Evolutionary conservation across 1,140 invertebrate genomes (phyloP).

Genomic region (Teleopsis dalmanni): DNA sequence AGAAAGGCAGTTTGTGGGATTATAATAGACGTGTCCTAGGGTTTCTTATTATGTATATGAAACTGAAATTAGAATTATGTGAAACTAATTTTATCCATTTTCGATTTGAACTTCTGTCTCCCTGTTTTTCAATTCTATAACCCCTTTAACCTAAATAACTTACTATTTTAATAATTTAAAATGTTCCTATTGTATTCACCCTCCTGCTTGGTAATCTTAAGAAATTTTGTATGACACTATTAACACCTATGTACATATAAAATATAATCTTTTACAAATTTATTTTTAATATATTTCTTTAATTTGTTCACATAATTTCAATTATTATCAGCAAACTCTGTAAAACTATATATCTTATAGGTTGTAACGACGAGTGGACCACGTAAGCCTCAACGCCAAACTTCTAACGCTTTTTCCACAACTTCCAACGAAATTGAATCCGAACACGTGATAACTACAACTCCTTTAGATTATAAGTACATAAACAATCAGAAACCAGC

Average conservation of each 20-base stretch:
- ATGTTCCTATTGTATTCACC: too few species aligned
- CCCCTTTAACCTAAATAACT: too few species aligned
- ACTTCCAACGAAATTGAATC: slow-evolving; percentile 27
- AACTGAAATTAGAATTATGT: not conserved
- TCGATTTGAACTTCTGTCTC: not conserved
- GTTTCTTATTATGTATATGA: not conserved
- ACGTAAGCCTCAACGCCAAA: slow-evolving; percentile 58
- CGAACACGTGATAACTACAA: not conserved
- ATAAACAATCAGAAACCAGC: slow-evolving; percentile 1
- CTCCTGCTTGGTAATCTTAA: too few species aligned
- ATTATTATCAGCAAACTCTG: not conserved
- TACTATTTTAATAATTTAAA: too few species aligned
- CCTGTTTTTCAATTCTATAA: too few species aligned
- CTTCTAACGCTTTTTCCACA: slow-evolving; percentile 40
- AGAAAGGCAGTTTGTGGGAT: too few species aligned
- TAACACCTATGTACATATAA: too few species aligned
- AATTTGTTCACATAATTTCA: not conserved
- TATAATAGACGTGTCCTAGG: not conserved
- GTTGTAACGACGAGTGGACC: slow-evolving; percentile 69
- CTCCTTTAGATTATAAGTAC: slow-evolving; percentile 5
- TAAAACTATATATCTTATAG: slow-evolving; percentile 37
- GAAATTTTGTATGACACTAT: too few species aligned
- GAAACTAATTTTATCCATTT: not conserved
- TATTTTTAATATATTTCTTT: not conserved
- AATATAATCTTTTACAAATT: too few species aligned